Percentiles rank a stretch among this genome's conserved stretches.
phyloP scores from a whole-genome alignment of 2,797 vertebrate genomes.

The Perdix hodgsoniae region DNA sequence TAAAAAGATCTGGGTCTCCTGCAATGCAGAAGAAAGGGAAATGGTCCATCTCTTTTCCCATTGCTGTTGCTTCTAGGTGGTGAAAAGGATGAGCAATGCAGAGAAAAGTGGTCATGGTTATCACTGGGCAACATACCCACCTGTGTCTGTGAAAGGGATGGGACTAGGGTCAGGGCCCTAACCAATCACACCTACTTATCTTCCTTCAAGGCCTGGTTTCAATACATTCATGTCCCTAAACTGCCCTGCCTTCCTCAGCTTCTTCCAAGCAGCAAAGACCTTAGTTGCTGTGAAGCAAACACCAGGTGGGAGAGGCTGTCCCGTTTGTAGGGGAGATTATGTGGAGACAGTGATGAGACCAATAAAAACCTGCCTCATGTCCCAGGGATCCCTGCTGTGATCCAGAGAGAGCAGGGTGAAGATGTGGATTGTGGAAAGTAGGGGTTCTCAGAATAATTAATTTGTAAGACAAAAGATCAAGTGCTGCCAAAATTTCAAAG shows the following conservation, averaged over 20 bases:
- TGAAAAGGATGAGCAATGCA: not conserved
- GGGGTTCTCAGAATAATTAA: not conserved
- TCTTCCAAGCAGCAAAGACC: not conserved
- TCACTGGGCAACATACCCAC: rapidly evolving
- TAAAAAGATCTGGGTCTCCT: not conserved
- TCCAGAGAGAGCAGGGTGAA: not conserved
- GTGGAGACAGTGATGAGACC: rapidly evolving
- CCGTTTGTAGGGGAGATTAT: not conserved
- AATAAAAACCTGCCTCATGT: not conserved
- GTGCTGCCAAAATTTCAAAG: not conserved
- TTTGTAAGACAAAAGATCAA: not conserved
- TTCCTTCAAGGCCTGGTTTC: not conserved
- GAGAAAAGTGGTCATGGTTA: rapidly evolving
- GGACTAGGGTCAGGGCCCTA: not conserved
- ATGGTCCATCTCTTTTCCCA: not conserved
- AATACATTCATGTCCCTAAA: not conserved
- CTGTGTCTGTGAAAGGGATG: not conserved
- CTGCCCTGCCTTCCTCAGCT: not conserved
- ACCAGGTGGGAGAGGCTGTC: not conserved
- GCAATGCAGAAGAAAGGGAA: not conserved
- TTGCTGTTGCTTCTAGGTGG: not conserved
- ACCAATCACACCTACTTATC: not conserved
- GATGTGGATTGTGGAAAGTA: not conserved
- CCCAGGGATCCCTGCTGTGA: not conserved
- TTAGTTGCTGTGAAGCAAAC: not conserved